Conservation (phyloP, 2,113 vertebrate genomes). For the Toxotes chatareus region DNA sequence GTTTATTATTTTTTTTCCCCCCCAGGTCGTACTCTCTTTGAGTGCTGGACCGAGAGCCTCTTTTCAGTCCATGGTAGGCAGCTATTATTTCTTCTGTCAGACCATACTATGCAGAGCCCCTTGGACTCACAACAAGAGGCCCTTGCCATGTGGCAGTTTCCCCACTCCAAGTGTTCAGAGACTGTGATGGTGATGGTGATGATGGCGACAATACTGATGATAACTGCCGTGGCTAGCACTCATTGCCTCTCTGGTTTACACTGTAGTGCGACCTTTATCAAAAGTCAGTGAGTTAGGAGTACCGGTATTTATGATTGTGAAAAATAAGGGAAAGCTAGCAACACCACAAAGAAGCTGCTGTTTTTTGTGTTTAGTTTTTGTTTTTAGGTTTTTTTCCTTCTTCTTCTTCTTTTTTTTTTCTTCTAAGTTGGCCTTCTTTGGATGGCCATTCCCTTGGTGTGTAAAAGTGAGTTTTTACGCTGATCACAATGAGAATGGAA, state of each 20-base stretch:
- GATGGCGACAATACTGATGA: conserved; percentile 11
- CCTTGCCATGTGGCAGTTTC: conserved; percentile 49
- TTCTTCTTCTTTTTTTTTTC: conserved; percentile 4
- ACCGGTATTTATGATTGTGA: conserved; percentile 71
- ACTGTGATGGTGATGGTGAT: conserved; percentile 50
- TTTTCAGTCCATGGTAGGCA: conserved; percentile 36
- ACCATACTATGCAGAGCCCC: conserved; percentile 74
- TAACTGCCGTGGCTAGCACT: conserved; percentile 36
- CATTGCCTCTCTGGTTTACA: conserved; percentile 66
- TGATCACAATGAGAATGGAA: conserved; percentile 80
- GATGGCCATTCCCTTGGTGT: conserved; percentile 72
- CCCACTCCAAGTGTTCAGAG: conserved; percentile 70
- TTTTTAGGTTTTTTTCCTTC: conserved; percentile 8
- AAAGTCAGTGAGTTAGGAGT: conserved; percentile 67
- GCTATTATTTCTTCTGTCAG: conserved; percentile 54
- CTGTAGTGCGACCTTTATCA: conserved; percentile 75
- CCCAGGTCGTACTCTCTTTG: conserved; percentile 32
- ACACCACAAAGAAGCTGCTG: conserved; percentile 80
- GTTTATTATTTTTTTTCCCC: not conserved
- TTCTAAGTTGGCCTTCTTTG: conserved; percentile 65
- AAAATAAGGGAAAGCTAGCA: conserved; percentile 81
- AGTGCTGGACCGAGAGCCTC: conserved; percentile 51
- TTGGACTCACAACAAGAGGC: conserved; percentile 45
- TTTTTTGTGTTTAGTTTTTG: conserved; percentile 1
- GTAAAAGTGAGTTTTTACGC: conserved; percentile 70